A percentile compares a stretch with the other conserved stretches of the same genome.
Conservation (phyloP, 2,888 invertebrate species). For the Cotesia congregata region DNA sequence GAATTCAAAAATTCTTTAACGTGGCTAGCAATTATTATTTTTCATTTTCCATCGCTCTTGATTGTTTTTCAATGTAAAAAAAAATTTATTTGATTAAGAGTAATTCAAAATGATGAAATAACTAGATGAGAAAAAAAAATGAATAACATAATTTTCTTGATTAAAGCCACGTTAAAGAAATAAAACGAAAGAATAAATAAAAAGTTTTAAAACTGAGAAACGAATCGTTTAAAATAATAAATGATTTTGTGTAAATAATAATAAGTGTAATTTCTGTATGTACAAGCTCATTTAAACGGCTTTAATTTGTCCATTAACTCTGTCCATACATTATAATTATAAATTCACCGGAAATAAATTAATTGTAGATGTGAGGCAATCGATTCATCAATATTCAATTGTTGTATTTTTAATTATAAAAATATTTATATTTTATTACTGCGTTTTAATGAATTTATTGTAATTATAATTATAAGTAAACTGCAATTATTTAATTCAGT, state of each 20-base stretch:
- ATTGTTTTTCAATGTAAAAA: constrained; percentile 4
- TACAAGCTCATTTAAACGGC: constrained; percentile 47
- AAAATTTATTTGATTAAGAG: background rate
- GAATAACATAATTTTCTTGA: background rate
- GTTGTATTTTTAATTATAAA: background rate
- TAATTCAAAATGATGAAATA: constrained; percentile 5
- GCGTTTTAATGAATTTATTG: background rate
- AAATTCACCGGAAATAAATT: constrained; percentile 40
- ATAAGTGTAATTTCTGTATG: constrained; percentile 31
- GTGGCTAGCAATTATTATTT: constrained; percentile 52
- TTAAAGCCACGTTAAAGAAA: background rate
- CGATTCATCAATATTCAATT: constrained; percentile 28
- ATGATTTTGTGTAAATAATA: constrained; percentile 29
- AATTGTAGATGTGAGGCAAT: constrained; percentile 33
- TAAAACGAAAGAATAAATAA: background rate
- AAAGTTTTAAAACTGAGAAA: background rate
- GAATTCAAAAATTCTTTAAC: constrained; percentile 49
- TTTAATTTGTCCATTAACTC: constrained; percentile 51
- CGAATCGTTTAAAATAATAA: constrained; percentile 5
- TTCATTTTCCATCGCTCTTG: constrained; percentile 39
- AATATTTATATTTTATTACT: background rate
- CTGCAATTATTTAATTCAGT: background rate
- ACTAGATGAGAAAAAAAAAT: constrained; percentile 1
- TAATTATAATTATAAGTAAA: background rate
- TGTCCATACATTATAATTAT: constrained; percentile 49